Conservation (phyloP, 2,888 invertebrate genomes). For the Smittia sp. region DNA sequence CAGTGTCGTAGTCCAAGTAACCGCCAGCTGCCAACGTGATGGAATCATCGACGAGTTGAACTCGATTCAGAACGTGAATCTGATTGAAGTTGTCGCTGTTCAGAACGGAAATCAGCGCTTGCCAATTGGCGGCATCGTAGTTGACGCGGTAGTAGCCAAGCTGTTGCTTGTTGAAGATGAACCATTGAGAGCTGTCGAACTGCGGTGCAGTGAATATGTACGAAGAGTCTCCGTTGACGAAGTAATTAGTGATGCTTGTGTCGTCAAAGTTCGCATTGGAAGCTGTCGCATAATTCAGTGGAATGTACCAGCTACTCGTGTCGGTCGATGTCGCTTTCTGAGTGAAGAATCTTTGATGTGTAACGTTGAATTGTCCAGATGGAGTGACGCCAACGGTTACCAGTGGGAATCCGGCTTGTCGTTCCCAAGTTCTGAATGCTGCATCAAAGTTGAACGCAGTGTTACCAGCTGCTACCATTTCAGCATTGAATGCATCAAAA, state of each 20-base stretch:
- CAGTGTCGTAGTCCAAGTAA: conserved; percentile 53
- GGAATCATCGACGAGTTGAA: conserved; percentile 69
- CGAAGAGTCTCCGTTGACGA: background rate
- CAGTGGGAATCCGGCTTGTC: conserved; percentile 73
- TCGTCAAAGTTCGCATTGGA: background rate
- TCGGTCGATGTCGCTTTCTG: background rate
- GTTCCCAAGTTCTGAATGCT: conserved; percentile 58
- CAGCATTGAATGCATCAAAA: conserved; percentile 1
- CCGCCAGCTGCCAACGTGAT: conserved; percentile 60
- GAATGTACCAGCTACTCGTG: conserved; percentile 32
- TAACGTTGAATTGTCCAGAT: background rate
- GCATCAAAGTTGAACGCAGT: background rate
- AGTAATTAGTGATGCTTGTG: background rate
- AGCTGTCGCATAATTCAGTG: conserved; percentile 17
- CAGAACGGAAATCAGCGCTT: background rate
- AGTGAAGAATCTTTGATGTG: background rate
- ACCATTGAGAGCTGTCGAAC: conserved; percentile 20
- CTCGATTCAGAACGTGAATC: conserved; percentile 59
- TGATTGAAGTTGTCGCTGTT: conserved; percentile 34
- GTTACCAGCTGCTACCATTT: background rate
- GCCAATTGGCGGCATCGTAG: conserved; percentile 36
- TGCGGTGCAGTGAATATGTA: background rate
- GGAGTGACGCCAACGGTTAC: conserved; percentile 60
- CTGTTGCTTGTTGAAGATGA: conserved; percentile 39
- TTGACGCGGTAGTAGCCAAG: conserved; percentile 36